Percentiles rank a stretch among this genome's conserved stretches.
Conservation (phyloP, 2,888 invertebrate genomes). For the Dolichopus griseipennis region DNA sequence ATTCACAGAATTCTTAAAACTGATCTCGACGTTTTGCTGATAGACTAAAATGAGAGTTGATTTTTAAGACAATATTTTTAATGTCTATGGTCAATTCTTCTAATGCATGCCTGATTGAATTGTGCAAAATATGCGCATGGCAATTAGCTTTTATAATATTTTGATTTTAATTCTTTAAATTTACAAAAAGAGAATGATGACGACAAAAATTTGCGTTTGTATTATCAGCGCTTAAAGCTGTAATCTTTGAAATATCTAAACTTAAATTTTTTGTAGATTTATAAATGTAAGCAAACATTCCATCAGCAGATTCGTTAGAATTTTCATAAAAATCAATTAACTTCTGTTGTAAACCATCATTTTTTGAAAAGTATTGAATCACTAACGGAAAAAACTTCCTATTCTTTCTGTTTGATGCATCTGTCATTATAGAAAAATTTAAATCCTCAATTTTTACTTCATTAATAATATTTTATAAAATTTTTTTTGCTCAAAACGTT, state of each 20-base stretch:
- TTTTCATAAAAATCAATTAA: slow-evolving; percentile 10
- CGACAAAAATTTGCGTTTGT: slow-evolving; percentile 12
- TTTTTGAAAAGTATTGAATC: too few relatives aligned
- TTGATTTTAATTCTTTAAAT: slow-evolving; percentile 12
- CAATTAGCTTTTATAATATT: slow-evolving; percentile 17
- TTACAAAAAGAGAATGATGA: slow-evolving; percentile 11
- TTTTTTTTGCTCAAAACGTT: slow-evolving; percentile 10
- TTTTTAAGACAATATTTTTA: slow-evolving; percentile 15
- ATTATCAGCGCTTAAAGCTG: slow-evolving; percentile 13
- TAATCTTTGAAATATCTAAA: slow-evolving; percentile 7
- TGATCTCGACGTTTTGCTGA: slow-evolving; percentile 7
- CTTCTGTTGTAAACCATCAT: too few relatives aligned
- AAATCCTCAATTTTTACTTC: slow-evolving; percentile 6
- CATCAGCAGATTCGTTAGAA: slow-evolving; percentile 5
- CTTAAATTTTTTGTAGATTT: not conserved
- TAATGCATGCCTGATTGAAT: slow-evolving; percentile 14
- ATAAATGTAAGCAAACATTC: slow-evolving; percentile 7
- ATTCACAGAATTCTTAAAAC: slow-evolving; percentile 11
- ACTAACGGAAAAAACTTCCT: too few relatives aligned
- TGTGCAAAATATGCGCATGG: slow-evolving; percentile 16
- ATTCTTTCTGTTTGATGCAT: slow-evolving; percentile 10
- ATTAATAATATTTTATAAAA: slow-evolving; percentile 5
- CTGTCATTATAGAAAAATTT: slow-evolving; percentile 7
- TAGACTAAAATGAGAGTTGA: slow-evolving; percentile 11
- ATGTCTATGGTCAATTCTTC: slow-evolving; percentile 14